These are phyloP conservation scores for cattle (Bos taurus) DNA, from an alignment of 2,113 vertebrate genomes.

Conservation along the genomic window DNA sequence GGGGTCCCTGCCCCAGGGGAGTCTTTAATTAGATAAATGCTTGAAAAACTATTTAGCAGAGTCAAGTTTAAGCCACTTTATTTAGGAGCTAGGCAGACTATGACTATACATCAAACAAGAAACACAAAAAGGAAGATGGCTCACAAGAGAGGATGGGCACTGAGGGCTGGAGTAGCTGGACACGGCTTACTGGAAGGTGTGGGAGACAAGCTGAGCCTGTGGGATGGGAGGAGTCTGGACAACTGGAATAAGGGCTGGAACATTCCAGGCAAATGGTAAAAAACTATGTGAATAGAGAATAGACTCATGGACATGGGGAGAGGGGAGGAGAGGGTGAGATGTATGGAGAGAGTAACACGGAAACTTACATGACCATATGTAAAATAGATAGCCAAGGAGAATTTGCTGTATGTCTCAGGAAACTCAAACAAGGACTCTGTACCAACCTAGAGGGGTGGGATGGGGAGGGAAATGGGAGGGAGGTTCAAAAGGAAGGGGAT, in stretches of 20 bases:
- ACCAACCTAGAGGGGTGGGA: neutral
- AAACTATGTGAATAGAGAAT: neutral
- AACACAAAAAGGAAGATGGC: neutral
- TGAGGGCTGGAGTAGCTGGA: neutral
- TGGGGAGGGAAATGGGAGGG: neutral
- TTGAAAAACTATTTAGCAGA: constrained; percentile 11
- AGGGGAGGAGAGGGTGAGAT: neutral
- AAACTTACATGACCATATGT: neutral
- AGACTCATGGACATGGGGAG: neutral
- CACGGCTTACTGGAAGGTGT: neutral
- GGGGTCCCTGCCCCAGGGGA: neutral
- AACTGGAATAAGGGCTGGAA: neutral
- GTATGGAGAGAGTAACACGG: neutral
- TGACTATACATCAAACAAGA: neutral
- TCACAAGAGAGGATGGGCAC: neutral
- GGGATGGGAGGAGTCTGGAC: neutral
- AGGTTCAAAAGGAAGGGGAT: neutral
- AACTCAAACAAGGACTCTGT: neutral
- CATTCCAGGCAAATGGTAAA: neutral
- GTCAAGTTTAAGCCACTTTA: constrained; percentile 7
- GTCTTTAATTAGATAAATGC: neutral
- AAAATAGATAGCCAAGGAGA: accelerated
- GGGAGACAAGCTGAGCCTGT: neutral
- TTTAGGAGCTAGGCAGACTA: neutral
- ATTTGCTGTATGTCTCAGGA: neutral